Conservation (phyloP, 1,140 invertebrate species). For the Papilio machaon region DNA sequence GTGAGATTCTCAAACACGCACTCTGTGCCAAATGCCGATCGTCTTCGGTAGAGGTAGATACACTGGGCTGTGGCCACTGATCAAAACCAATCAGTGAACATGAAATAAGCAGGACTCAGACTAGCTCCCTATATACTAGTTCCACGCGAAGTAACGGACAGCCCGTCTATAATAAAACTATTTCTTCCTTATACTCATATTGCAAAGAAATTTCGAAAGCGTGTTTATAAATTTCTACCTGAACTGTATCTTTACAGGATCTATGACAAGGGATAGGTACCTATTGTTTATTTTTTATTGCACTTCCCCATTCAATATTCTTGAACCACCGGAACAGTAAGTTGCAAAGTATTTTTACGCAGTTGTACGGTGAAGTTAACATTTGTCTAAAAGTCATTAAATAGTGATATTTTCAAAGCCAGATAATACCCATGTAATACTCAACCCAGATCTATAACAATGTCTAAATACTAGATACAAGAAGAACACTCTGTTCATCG, state of each 20-base stretch:
- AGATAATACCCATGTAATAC: no score
- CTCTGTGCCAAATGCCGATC: constrained; percentile 69
- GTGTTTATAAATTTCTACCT: constrained; percentile 68
- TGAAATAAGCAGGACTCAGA: constrained; percentile 48
- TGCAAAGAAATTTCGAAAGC: constrained; percentile 54
- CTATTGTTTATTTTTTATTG: constrained; percentile 44
- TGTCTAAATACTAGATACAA: no score
- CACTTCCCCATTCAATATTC: background rate
- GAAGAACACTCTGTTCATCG: no score
- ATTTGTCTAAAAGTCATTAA: no score
- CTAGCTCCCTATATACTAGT: constrained; percentile 66
- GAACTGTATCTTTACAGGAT: constrained; percentile 54
- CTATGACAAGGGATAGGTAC: background rate
- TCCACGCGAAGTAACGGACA: constrained; percentile 74
- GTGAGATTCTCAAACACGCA: constrained; percentile 62
- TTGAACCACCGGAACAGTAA: background rate
- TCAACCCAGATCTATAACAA: no score
- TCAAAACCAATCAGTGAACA: constrained; percentile 36
- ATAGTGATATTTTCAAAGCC: no score
- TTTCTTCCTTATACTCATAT: constrained; percentile 51
- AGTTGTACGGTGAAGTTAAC: background rate
- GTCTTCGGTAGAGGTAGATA: constrained; percentile 67
- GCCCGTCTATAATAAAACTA: constrained; percentile 39
- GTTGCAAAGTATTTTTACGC: background rate
- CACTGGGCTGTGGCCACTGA: constrained; percentile 50